These are phyloP conservation scores for Ammospiza nelsoni DNA, from an alignment of 2,113 vertebrate genomes.

Conservation along the genomic window DNA sequence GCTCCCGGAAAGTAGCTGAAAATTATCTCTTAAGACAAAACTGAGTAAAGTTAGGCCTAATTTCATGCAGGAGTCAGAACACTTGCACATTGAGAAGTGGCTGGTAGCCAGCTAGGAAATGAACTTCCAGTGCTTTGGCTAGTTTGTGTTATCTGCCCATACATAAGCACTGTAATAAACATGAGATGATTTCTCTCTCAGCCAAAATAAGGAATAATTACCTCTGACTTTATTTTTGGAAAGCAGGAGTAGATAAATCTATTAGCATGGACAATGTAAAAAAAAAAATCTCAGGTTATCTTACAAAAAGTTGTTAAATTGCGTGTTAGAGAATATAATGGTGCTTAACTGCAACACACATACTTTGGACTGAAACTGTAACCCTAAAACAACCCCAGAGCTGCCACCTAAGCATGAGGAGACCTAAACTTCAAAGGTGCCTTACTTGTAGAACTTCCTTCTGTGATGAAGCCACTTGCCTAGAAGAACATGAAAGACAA, in stretches of 20 bases:
- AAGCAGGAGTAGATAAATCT: background rate
- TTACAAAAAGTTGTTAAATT: background rate
- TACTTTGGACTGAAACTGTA: background rate
- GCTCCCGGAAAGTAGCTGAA: background rate
- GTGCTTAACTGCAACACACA: background rate
- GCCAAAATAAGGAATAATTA: background rate
- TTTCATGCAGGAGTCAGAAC: background rate
- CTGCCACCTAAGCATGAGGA: background rate
- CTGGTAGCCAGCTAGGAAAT: background rate
- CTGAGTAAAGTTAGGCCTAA: background rate
- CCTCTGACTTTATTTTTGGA: background rate
- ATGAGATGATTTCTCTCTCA: background rate
- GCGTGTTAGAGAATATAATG: background rate
- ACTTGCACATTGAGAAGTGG: background rate
- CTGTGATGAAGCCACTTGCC: background rate
- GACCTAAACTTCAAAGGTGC: background rate
- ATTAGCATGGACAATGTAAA: background rate
- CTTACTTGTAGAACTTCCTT: background rate
- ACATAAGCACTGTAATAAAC: background rate
- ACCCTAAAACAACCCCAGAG: background rate
- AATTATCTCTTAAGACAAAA: background rate
- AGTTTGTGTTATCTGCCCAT: background rate
- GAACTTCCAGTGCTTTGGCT: background rate
- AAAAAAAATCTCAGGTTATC: background rate
- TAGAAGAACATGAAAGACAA: background rate